Evolutionary conservation across 2,113 vertebrate species (phyloP), one percentile per base, ranked within the genome.

Genomic region (Passer domesticus): DNA sequence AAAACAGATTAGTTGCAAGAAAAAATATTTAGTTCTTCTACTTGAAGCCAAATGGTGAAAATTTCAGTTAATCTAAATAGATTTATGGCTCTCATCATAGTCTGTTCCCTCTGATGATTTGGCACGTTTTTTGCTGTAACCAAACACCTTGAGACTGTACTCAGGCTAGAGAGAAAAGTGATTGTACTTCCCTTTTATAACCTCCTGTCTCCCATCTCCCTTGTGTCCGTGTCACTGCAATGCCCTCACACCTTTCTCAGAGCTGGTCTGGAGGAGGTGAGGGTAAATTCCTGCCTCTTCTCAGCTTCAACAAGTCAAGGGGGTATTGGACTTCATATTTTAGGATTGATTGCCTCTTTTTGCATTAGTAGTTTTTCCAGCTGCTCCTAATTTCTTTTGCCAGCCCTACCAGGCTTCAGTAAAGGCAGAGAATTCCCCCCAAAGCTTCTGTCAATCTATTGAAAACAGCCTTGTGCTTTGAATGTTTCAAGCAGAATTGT

Each of bases 1-100:
- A 96, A 93, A 96, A 96, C 64, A 95, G 81, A 97, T 97, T 95
- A 94, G 93, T 91, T 94, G 62, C 63, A 74, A 91, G 92, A 75
- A 93, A 96, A 95, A 95, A 97, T 95, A 97, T 95, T 95, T 96
- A 84, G 89, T 27, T 87, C 77, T 89, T 83, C 53, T 77, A 24
- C 75, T 78, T 66, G 73, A 91, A 90, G 84, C 83, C 95, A 93
- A 95, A 92, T 4, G 74, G 68, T 95, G 94, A 95, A 92, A 95
- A 92, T 69, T 96, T 93, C 69, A 74, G 75, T 94, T 96, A 92
- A 94, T 93, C 92, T 94, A 83, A 96, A 89, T 77, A 92, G 92
- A 97, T 96, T 85, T 95, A 95, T 93, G 72, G 35, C 73, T 87
- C 79, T 85, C 86, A 87, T 95, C 93, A 31, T 56, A 52, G 73